Base-by-base conservation (phyloP, 2,113 vertebrate genomes). In the Microtus pennsylvanicus region DNA sequence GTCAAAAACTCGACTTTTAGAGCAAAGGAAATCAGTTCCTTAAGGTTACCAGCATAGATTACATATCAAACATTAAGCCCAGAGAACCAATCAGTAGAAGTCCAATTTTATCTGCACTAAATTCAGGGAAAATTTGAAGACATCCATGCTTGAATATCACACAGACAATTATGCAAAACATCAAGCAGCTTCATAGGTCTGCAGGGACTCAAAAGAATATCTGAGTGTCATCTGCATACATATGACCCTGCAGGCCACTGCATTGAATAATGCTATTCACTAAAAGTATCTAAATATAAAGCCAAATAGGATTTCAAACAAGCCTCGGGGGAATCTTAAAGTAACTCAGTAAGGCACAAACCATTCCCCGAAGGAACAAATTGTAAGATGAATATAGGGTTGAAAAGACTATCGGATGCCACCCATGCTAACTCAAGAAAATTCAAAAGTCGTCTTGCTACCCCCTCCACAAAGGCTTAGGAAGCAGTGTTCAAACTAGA, bases 51-150 rank as follows among this genome's bases (percentile, higher is more conserved):
- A 90, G 30, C 45, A 94, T 91, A 92, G 75, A 95, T 98, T 98
- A 95, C 87, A 94, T 81, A 86, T 95, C 87, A 98, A 90, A 93
- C 96, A 98, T 92, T 90, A 96, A 89, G 95, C 70, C 28, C 74
- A 35, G 93, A 94, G 92, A 98, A 97, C 85, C 87, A 98, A 94
- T 98, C 97, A 97, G 97, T 95, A 98, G 33, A 87, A 98, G 97
- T 52, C 91, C 87, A 95, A 97, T 97, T 98, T 98, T 97, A 89
- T 98, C 94, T 98, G 89, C 94, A 89, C 58, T 96, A 97, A 97
- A 47, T 97, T 96, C 83, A 98, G 93, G 92, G 95, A 97, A 97
- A 97, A 98, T 98, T 98, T 98, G 94, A 98, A 98, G 96, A 97
- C 52, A 96, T 91, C 47, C 0, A 9, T 98, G 95, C 93, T 98